phyloP scores from a whole-genome alignment of 2,113 vertebrate genomes.

The Lepus europaeus region DNA sequence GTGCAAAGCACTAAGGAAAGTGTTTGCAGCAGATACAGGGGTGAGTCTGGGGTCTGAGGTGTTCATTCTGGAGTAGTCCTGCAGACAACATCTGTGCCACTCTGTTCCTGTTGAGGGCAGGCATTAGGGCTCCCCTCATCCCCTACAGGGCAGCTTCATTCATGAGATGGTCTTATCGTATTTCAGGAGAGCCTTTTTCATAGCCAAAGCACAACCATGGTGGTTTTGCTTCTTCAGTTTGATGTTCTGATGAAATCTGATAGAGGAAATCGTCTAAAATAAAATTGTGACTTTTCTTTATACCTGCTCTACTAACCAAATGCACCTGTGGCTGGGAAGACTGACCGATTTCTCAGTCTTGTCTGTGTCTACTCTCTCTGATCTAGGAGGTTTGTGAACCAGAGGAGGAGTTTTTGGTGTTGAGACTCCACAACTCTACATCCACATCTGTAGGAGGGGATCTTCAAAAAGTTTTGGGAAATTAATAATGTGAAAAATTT shows the following conservation, averaged over 20 bases:
- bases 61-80: accelerated
- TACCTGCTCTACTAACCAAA: background rate
- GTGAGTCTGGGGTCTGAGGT: background rate
- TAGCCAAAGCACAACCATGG: background rate
- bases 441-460: no score
- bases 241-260: background rate
- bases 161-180: background rate
- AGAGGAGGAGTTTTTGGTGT: background rate
- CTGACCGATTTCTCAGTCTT: background rate
- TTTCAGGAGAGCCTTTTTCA: background rate
- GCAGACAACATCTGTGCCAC: accelerated
- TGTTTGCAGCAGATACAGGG: no score
- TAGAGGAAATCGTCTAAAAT: background rate
- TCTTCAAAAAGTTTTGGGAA: no score
- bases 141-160: no score
- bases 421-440: background rate
- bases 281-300: background rate
- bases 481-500: no score
- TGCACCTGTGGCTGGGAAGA: background rate
- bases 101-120: accelerated
- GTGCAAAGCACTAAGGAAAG: background rate
- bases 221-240: background rate
- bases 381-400: background rate
- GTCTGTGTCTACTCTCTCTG: background rate
- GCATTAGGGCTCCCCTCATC: accelerated